Conservation (phyloP, 2,888 invertebrate genomes). For the Brachynemurus nebulosus region DNA sequence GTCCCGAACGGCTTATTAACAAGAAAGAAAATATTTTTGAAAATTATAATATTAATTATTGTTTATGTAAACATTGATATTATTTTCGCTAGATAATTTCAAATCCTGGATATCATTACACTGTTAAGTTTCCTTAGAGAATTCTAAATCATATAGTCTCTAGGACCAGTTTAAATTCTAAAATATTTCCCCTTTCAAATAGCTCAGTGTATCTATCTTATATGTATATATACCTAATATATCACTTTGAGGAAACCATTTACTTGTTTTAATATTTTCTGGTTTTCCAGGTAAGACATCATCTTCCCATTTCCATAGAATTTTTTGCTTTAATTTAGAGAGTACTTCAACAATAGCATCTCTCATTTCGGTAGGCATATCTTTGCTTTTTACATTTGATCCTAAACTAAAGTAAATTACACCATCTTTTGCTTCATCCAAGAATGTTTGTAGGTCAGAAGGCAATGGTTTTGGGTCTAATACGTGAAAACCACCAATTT, state of each 20-base stretch:
- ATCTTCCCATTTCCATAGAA: constrained; percentile 39
- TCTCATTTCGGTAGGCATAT: constrained; percentile 21
- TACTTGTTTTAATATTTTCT: constrained; percentile 28
- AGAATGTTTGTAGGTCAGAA: constrained; percentile 22
- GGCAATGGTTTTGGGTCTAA: constrained; percentile 11
- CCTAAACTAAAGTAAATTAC: constrained; percentile 28
- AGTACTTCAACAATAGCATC: constrained; percentile 10
- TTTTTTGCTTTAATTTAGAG: constrained; percentile 19
- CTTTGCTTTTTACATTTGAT: constrained; percentile 23
- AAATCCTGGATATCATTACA: no score
- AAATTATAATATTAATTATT: no score
- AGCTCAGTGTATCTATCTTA: no score
- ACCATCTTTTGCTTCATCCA: constrained; percentile 24
- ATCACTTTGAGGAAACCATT: constrained; percentile 33
- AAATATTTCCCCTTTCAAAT: no score
- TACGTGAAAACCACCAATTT: constrained; percentile 25
- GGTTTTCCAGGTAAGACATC: constrained; percentile 27
- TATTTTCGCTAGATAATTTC: no score
- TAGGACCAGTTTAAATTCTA: no score
- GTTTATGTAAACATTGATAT: no score
- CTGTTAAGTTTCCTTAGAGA: no score
- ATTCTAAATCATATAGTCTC: no score
- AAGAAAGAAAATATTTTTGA: no score
- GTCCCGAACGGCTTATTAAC: no score
- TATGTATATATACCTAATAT: constrained; percentile 18